Conservation (phyloP, 2,888 invertebrate species). For the Rotaria magnacalcarata region DNA sequence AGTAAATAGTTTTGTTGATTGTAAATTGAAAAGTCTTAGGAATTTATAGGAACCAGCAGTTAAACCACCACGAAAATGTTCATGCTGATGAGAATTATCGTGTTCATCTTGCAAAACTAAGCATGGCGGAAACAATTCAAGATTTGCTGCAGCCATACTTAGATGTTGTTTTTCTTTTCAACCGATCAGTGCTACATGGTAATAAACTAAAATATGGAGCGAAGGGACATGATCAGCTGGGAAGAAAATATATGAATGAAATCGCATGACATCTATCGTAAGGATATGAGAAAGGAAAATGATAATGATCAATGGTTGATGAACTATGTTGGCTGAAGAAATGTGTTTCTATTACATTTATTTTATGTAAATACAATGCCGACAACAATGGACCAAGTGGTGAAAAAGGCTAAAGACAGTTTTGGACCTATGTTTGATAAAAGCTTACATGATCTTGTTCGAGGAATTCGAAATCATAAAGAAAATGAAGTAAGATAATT, state of each 20-base stretch:
- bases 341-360: neutral
- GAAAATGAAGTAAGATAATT: slow-evolving; percentile 86
- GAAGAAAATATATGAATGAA: neutral
- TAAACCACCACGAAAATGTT: too few relatives aligned
- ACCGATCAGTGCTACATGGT: neutral
- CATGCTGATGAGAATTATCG: neutral
- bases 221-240: too few relatives aligned
- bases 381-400: slow-evolving; percentile 42
- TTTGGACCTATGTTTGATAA: slow-evolving; percentile 98
- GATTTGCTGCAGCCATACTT: neutral
- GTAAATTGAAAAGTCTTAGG: neutral
- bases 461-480: slow-evolving; percentile 97
- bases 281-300: neutral
- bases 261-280: neutral
- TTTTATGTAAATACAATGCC: neutral
- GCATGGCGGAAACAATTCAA: neutral
- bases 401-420: slow-evolving; percentile 95
- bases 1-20: neutral
- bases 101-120: neutral
- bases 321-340: neutral
- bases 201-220: neutral
- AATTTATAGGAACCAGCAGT: neutral
- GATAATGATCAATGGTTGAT: neutral
- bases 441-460: slow-evolving; percentile 93
- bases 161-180: too few relatives aligned